These are phyloP conservation scores for Pseudonaja textilis DNA, from an alignment of 2,113 vertebrate species.

Conservation along the genomic window DNA sequence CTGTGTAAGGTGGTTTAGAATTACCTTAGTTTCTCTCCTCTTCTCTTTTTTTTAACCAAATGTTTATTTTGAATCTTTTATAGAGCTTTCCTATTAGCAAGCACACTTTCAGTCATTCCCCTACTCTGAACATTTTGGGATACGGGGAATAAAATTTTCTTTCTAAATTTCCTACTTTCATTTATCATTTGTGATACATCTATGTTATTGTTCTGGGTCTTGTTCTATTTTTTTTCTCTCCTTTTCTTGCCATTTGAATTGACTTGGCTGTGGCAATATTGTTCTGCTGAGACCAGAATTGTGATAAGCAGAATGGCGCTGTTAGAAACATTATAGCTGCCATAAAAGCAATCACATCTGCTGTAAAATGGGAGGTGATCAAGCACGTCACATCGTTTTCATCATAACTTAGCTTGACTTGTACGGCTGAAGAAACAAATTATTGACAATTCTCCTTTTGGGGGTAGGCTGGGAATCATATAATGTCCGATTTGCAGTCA, in stretches of 20 bases:
- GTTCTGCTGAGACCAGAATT: conserved; percentile 66
- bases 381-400: conserved; percentile 55
- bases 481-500: conserved; percentile 48
- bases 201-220: not conserved
- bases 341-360: conserved; percentile 74
- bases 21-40: not conserved
- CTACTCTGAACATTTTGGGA: not conserved
- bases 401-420: conserved; percentile 70
- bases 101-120: conserved; percentile 5
- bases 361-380: conserved; percentile 74
- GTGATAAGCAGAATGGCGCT: conserved; percentile 59
- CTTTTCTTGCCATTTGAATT: conserved; percentile 49
- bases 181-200: conserved; percentile 36
- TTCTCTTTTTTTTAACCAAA: conserved; percentile 14
- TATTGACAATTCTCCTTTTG: conserved; percentile 59
- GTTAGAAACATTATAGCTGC: conserved; percentile 68
- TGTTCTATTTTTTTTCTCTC: not conserved
- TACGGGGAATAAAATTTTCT: not conserved
- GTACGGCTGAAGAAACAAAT: conserved; percentile 72
- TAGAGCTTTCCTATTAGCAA: conserved; percentile 25
- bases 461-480: conserved; percentile 55
- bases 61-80: conserved; percentile 54
- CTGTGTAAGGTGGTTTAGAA: conserved; percentile 39
- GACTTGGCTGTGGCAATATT: conserved; percentile 60
- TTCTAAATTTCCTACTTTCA: conserved; percentile 36